Percentiles rank a stretch among this genome's conserved stretches.
Conservation (phyloP, 2,113 vertebrate genomes). For the Mastomys natalensis region DNA sequence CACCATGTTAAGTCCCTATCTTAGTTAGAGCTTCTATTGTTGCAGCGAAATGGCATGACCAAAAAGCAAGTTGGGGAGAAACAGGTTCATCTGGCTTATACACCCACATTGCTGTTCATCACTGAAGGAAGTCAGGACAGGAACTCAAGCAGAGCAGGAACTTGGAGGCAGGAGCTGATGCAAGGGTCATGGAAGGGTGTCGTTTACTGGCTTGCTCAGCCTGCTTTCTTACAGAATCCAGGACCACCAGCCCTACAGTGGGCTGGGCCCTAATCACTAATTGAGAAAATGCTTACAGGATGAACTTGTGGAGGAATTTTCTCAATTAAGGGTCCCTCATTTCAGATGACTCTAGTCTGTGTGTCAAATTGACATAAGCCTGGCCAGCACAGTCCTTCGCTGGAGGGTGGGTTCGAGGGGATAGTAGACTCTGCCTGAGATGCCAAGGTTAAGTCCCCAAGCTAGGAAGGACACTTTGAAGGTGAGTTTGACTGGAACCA, state of each 20-base stretch:
- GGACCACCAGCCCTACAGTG: background rate
- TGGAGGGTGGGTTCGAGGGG: background rate
- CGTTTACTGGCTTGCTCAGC: background rate
- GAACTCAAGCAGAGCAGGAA: background rate
- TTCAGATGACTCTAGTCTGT: background rate
- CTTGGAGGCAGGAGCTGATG: background rate
- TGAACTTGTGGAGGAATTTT: background rate
- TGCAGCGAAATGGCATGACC: background rate
- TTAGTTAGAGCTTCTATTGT: background rate
- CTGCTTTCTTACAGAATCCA: background rate
- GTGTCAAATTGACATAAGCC: background rate
- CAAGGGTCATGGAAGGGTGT: background rate
- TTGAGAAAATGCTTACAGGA: background rate
- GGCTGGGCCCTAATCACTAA: background rate
- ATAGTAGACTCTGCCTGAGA: conserved; percentile 27
- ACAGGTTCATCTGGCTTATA: background rate
- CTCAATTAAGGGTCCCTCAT: background rate
- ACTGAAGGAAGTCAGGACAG: background rate
- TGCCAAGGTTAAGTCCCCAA: background rate
- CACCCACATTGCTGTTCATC: background rate
- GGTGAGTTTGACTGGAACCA: conserved; percentile 29
- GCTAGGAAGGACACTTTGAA: conserved; percentile 6
- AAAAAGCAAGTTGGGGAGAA: background rate
- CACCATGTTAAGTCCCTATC: conserved; percentile 24
- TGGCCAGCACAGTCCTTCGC: background rate